Percentiles rank a stretch among this genome's conserved stretches.
These are phyloP conservation scores for Paramormyrops hopkinsi DNA, from an alignment of 2,797 vertebrate species.

Conservation along the genomic window DNA sequence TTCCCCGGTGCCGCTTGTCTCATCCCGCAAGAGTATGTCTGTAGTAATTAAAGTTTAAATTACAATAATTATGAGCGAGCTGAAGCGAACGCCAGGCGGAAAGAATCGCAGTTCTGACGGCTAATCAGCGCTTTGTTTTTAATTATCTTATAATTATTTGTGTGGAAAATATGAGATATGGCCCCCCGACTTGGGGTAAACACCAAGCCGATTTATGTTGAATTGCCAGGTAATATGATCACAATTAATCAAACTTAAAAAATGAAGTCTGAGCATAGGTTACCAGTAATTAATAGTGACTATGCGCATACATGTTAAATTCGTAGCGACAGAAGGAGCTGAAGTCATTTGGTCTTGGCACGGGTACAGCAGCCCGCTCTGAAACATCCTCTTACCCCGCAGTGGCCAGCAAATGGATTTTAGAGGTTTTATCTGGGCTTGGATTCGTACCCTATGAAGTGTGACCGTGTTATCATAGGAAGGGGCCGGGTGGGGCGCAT, in stretches of 20 bases:
- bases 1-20: background rate
- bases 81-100: background rate
- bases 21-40: background rate
- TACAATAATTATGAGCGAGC: slow-evolving; percentile 8
- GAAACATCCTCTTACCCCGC: background rate
- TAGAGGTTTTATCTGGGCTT: background rate
- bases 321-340: background rate
- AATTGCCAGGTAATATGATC: background rate
- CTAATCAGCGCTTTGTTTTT: background rate
- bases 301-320: background rate
- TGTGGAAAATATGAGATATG: background rate
- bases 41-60: background rate
- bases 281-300: background rate
- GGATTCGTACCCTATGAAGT: background rate
- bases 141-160: background rate
- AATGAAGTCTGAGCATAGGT: background rate
- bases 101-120: background rate
- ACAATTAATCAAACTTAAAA: background rate
- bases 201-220: background rate
- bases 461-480: background rate
- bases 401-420: background rate
- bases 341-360: background rate
- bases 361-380: background rate
- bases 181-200: background rate
- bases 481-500: background rate